phyloP scores from a whole-genome alignment of 92 coral and sea anemone genomes.

The Epizoanthus rinbou region DNA sequence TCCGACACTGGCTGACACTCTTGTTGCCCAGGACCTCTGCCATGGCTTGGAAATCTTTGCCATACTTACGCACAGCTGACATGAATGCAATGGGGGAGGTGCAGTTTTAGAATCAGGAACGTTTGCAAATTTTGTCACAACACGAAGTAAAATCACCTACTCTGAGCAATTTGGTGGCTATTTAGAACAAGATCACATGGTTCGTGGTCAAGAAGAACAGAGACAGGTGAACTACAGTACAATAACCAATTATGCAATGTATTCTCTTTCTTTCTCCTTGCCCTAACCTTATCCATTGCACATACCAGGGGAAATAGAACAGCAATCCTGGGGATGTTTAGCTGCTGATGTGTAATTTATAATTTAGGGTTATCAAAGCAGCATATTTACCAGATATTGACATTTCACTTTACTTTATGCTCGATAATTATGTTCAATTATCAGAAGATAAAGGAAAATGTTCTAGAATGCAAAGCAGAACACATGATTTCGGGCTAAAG shows the following conservation, averaged over 20 bases:
- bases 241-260: too few relatives aligned
- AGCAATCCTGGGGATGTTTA: too few relatives aligned
- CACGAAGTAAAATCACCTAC: neutral
- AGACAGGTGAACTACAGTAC: too few relatives aligned
- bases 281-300: too few relatives aligned
- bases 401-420: too few relatives aligned
- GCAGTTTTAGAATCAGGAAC: constrained; percentile 12
- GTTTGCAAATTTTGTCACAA: constrained; percentile 16
- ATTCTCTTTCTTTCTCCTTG: too few relatives aligned
- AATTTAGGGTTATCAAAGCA: neutral
- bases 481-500: too few relatives aligned
- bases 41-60: constrained; percentile 99
- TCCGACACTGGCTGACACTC: constrained; percentile 96
- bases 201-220: constrained; percentile 10
- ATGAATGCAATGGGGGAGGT: constrained; percentile 29
- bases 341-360: neutral
- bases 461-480: too few relatives aligned
- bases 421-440: too few relatives aligned
- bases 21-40: constrained; percentile 97
- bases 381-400: too few relatives aligned
- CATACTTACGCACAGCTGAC: constrained; percentile 97
- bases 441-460: too few relatives aligned
- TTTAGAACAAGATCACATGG: constrained; percentile 43
- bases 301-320: neutral
- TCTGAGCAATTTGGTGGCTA: neutral